Conservation (phyloP, 2,888 invertebrate genomes). For the Fragum fragum region DNA sequence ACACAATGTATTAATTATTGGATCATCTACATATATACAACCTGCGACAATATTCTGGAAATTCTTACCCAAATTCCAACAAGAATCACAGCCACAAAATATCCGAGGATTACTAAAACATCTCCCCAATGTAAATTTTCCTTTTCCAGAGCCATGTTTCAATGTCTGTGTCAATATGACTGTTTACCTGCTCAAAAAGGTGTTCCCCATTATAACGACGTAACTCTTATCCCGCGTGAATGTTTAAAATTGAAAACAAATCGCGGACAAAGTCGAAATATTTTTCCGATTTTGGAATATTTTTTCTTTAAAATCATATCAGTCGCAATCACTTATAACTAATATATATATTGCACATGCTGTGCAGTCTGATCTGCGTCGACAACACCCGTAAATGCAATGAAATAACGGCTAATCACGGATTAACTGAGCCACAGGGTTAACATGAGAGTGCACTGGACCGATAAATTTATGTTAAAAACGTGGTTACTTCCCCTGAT, state of each 20-base stretch:
- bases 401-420: background rate
- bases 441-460: background rate
- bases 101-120: constrained; percentile 73
- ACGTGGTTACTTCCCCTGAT: background rate
- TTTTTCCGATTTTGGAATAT: background rate
- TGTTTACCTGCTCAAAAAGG: background rate
- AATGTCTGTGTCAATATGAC: background rate
- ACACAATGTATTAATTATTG: too few species aligned
- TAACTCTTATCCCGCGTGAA: background rate
- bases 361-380: background rate
- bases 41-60: too few species aligned
- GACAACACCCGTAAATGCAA: background rate
- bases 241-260: background rate
- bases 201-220: background rate
- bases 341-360: background rate
- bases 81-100: constrained; percentile 71
- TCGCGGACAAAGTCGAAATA: background rate
- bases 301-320: background rate
- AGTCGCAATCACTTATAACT: background rate
- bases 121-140: constrained; percentile 72
- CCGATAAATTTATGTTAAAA: background rate
- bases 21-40: too few species aligned
- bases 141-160: constrained; percentile 30
- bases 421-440: background rate
- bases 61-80: constrained; percentile 73